phyloP scores from a whole-genome alignment of 2,888 invertebrate genomes.

The Lymantria dispar region DNA sequence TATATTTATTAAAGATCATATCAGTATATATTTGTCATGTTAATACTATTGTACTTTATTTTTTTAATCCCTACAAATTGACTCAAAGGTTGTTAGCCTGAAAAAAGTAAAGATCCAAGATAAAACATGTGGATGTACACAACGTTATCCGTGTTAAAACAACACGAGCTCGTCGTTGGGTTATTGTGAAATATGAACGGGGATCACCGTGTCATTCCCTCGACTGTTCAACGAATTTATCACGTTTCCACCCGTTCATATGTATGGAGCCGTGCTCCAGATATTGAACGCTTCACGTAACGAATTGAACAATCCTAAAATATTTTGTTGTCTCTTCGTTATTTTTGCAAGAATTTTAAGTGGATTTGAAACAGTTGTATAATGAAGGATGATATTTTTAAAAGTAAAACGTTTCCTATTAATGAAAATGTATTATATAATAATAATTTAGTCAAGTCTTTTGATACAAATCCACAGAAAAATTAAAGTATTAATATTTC shows the following conservation, averaged over 20 bases:
- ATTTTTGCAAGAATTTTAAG: conserved; percentile 1
- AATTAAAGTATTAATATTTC: no score
- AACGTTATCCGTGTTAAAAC: conserved; percentile 54
- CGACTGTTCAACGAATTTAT: conserved; percentile 60
- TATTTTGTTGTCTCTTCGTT: conserved; percentile 33
- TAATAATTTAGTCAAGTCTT: no score
- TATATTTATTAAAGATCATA: no score
- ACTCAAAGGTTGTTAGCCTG: conserved; percentile 11
- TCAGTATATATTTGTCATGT: no score
- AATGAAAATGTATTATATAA: no score
- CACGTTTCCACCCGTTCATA: conserved; percentile 49
- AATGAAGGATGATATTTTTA: no score
- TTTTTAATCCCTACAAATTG: no score
- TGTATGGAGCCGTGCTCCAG: conserved; percentile 39
- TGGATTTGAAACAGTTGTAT: no score
- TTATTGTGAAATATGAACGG: conserved; percentile 69
- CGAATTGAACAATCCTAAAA: conserved; percentile 41
- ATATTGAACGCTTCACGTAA: conserved; percentile 38
- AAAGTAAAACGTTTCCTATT: no score
- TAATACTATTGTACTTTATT: no score
- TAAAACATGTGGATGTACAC: conserved; percentile 39
- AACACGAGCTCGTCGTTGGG: conserved; percentile 41
- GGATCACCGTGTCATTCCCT: conserved; percentile 63
- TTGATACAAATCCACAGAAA: no score
- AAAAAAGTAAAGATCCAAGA: conserved; percentile 23